These are phyloP conservation scores for Flexamia atlantica DNA, from an alignment of 2,888 invertebrate species.

Conservation along the genomic window DNA sequence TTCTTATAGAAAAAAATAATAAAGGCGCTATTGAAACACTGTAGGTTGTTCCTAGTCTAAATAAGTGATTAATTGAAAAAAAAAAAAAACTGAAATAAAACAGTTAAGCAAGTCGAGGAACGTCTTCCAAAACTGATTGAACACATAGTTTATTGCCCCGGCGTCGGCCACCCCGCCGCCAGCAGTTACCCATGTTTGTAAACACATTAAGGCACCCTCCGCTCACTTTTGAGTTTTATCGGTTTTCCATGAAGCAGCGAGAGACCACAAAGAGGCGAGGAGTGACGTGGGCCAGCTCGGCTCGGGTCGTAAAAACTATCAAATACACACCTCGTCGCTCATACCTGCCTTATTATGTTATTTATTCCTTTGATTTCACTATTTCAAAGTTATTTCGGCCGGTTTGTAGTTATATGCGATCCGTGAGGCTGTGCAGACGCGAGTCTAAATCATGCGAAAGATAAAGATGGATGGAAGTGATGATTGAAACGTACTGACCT, in stretches of 20 bases:
- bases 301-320: not conserved
- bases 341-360: not conserved
- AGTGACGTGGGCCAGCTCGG: constrained; percentile 20
- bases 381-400: not conserved
- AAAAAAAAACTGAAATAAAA: too few species aligned
- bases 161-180: not conserved
- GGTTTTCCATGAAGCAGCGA: constrained; percentile 37
- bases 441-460: too few species aligned
- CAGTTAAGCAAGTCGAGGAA: too few species aligned
- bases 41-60: too few species aligned
- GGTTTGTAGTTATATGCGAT: not conserved
- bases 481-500: too few species aligned
- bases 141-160: not conserved
- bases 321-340: not conserved
- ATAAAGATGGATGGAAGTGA: too few species aligned
- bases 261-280: constrained; percentile 32
- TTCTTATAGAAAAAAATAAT: too few species aligned
- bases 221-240: constrained; percentile 29
- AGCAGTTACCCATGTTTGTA: constrained; percentile 29
- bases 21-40: too few species aligned
- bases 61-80: too few species aligned
- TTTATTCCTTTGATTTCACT: not conserved
- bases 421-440: too few species aligned
- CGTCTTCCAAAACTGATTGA: too few species aligned
- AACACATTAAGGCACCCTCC: constrained; percentile 31